Base-by-base conservation (phyloP, 2,888 invertebrate species). In the Drosophila setosimentum region DNA sequence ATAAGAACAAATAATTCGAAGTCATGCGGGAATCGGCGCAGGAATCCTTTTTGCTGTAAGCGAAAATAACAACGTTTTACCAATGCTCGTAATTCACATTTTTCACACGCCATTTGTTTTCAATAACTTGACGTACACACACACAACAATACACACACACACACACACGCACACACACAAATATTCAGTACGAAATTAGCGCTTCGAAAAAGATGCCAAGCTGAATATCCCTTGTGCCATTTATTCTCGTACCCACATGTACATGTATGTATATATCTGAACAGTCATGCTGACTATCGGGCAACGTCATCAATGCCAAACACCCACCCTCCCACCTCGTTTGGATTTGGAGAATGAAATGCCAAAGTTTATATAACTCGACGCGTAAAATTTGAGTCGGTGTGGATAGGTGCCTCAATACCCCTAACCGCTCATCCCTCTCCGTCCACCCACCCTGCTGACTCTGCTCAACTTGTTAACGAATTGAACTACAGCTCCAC, bases 101-200 rank as follows among this genome's bases (percentile, higher is more conserved):
- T 87, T 88, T 89, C 90, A 86, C 90, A 83, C 90, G 71, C 88
- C 90, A 86, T 86, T 86, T 88, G 90, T 76, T 89, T 89, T 86
- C 90, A 86, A 86, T 86, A 86, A 89, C 83, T 76, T 68, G 70
- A 58, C 50, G 59, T 49, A 54, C 40, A 67, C 69, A 42, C 32
- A 30, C 29, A 30, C 18, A 24, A 40, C 21, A 40, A 40, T 21
- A n/a, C 30, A 49, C 55, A 50, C n/a, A 30, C 32, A 30, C 18
- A 24, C 29, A 1, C 4, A 2, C 11, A 48, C 29, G 27, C 40
- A 50, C 30, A 51, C 8, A 1, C 45, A 24, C 4, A 45, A 24
- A 45, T 16, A 45, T 54, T 59, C 64, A 70, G 50, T 57, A 45
- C 66, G 63, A 85, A 89, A 85, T 89, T 85, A 84, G 89, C 89